Evolutionary conservation across 2,888 invertebrate genomes (phyloP).

Genomic region (Diarsia brunnea): DNA sequence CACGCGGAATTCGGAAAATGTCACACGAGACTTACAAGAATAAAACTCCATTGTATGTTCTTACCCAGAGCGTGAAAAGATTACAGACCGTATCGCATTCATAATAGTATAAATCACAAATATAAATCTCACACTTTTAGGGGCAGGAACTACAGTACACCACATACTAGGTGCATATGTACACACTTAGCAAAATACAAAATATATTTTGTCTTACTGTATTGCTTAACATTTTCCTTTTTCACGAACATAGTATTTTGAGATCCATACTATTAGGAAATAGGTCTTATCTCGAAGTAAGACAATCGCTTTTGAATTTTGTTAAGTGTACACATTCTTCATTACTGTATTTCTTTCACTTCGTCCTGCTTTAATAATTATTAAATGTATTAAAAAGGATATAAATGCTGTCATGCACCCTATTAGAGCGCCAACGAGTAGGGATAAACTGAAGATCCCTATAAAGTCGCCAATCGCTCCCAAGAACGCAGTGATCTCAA

Average conservation of each 20-base stretch:
- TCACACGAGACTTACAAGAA: not conserved
- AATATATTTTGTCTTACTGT: no score
- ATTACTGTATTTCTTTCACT: not conserved
- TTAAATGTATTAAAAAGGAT: constrained; percentile 92
- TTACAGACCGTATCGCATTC: not conserved
- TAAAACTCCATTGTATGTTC: not conserved
- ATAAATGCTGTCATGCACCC: constrained; percentile 98
- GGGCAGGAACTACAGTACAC: not conserved
- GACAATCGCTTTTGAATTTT: no score
- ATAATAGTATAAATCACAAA: not conserved
- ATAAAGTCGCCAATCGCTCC: constrained; percentile 97
- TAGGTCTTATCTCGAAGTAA: no score
- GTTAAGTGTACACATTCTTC: no score
- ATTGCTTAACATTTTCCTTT: no score
- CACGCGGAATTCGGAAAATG: not conserved
- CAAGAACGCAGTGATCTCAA: constrained; percentile 96
- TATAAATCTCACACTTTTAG: not conserved
- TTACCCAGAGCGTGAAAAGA: not conserved
- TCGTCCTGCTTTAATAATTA: not conserved
- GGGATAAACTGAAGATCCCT: constrained; percentile 97
- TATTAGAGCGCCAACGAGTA: constrained; percentile 97
- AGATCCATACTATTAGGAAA: no score
- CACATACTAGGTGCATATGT: not conserved
- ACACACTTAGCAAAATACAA: not conserved
- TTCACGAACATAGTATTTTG: no score